Conservation (phyloP, 2,888 invertebrate species). For the Hypercompe scribonia region DNA sequence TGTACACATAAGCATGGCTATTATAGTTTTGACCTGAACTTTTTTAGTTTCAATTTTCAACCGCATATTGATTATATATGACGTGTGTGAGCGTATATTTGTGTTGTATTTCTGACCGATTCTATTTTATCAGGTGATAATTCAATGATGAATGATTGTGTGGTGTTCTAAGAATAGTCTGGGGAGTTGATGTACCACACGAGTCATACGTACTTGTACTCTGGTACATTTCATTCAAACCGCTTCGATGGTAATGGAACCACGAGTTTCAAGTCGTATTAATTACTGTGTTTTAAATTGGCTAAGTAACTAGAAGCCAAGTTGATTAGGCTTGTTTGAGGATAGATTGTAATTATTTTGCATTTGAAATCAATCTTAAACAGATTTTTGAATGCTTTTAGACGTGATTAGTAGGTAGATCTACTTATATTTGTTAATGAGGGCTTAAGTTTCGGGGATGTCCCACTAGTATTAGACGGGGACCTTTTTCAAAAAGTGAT, state of each 20-base stretch:
- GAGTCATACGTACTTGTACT: not conserved
- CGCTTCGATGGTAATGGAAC: not conserved
- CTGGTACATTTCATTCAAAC: not conserved
- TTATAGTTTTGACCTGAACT: slow-evolving; percentile 59
- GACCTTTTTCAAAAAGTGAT: not conserved
- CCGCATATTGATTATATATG: slow-evolving; percentile 55
- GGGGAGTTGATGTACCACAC: not conserved
- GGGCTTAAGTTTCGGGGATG: not conserved
- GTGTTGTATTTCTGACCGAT: slow-evolving; percentile 22
- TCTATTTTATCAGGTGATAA: slow-evolving; percentile 28
- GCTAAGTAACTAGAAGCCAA: not conserved
- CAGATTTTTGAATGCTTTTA: not conserved
- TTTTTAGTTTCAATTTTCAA: slow-evolving; percentile 65
- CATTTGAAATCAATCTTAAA: not conserved
- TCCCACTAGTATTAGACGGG: not conserved
- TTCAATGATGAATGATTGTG: slow-evolving; percentile 20
- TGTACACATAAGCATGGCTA: slow-evolving; percentile 65
- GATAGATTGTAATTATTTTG: not conserved
- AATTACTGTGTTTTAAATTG: not conserved
- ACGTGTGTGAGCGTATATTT: slow-evolving; percentile 24
- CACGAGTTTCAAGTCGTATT: not conserved
- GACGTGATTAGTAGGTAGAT: not conserved
- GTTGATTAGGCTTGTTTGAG: not conserved
- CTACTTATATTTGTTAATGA: not conserved
- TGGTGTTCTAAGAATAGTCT: slow-evolving; percentile 9